Percentiles rank a stretch among this genome's conserved stretches.
phyloP scores from a whole-genome alignment of 2,797 vertebrate species.

The Oreonectes daqikongensis region DNA sequence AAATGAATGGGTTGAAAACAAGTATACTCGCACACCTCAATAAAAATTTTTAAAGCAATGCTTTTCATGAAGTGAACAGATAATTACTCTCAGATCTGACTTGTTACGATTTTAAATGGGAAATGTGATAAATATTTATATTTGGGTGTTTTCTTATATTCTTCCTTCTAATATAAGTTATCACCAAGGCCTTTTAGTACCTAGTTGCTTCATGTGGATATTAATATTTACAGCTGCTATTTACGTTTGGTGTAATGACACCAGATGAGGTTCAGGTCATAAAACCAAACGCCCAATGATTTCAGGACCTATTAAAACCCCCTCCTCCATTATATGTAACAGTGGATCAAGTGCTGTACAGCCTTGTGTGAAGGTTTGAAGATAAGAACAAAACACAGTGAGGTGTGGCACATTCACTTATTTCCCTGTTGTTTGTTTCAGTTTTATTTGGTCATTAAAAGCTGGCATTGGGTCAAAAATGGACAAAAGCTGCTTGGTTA shows the following conservation, averaged over 20 bases:
- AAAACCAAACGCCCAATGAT: conserved; percentile 2
- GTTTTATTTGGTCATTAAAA: too few species aligned
- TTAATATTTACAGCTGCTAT: conserved; percentile 22
- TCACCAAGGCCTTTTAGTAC: background rate
- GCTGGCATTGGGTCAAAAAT: too few species aligned
- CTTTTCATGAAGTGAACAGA: background rate
- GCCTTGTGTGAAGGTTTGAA: background rate
- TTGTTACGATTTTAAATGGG: background rate
- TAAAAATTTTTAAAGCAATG: background rate
- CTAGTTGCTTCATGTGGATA: background rate
- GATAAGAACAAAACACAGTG: background rate
- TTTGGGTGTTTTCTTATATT: background rate
- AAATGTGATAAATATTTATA: background rate
- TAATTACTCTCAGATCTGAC: background rate
- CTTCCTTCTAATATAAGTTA: background rate
- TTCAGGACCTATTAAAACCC: background rate
- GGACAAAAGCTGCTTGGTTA: too few species aligned
- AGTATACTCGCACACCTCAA: too few species aligned
- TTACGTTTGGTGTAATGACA: conserved; percentile 11
- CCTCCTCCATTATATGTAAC: background rate
- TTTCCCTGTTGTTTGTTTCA: too few species aligned
- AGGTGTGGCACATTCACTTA: too few species aligned
- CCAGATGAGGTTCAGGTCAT: conserved; percentile 26
- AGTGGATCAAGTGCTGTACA: background rate
- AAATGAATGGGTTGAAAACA: too few species aligned